Evolutionary conservation across 2,888 invertebrate genomes (phyloP).

Genomic region (Oasisia sp.): DNA sequence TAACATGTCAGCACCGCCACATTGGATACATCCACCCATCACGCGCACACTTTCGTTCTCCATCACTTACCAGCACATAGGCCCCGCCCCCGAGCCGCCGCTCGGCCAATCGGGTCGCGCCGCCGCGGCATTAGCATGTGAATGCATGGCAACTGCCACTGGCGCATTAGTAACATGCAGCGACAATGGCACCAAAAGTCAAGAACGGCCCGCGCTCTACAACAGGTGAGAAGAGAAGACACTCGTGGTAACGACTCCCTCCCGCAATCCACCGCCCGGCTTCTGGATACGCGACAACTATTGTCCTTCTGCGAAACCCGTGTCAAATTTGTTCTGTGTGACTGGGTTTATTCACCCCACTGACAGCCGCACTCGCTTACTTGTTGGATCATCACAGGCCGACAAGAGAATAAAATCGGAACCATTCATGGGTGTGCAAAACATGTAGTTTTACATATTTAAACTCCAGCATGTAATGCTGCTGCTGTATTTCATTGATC

Average conservation of each 20-base stretch:
- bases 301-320: not conserved
- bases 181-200: slow-evolving; percentile 17
- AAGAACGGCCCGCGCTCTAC: slow-evolving; percentile 6
- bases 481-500: too few species aligned
- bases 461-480: too few species aligned
- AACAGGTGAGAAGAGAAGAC: slow-evolving; percentile 13
- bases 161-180: slow-evolving; percentile 5
- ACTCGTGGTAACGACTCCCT: not conserved
- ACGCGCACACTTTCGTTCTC: slow-evolving; percentile 11
- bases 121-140: not conserved
- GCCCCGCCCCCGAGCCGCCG: not conserved
- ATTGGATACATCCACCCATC: slow-evolving; percentile 17
- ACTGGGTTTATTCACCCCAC: not conserved
- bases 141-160: not conserved
- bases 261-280: not conserved
- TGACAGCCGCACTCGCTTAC: not conserved
- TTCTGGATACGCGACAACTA: not conserved
- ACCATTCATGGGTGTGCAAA: not conserved
- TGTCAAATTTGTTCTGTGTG: not conserved
- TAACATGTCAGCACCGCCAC: slow-evolving; percentile 17
- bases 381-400: not conserved
- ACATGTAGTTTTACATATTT: not conserved
- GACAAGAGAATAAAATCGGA: not conserved
- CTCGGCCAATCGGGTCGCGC: not conserved
- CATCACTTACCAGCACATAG: not conserved